Evolutionary conservation across 2,797 vertebrate genomes (phyloP), one percentile per base, ranked within the genome.

Genomic region (Bradypus variegatus): DNA sequence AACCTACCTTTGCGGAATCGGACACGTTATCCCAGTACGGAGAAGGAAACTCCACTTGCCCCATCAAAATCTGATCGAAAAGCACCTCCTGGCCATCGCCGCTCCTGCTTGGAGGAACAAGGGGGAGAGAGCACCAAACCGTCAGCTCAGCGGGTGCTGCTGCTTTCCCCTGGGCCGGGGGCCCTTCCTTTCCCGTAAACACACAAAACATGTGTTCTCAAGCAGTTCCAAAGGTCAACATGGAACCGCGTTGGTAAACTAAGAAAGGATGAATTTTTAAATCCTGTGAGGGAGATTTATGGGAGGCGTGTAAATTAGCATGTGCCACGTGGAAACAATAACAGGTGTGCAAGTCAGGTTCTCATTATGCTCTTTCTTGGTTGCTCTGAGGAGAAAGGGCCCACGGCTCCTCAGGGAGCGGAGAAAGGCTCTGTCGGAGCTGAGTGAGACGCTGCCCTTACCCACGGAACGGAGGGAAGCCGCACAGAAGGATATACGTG

Each of bases 381-480:
- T 85, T 84, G 2, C 25, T 79, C 48, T 77, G 87, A 75, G 60
- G 50, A 38, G 79, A 88, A 94, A 90, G 89, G 92, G 70, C 36
- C 72, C 84, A 90, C 45, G 89, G 90, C 18, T 70, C 76, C 83
- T 93, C 70, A 86, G 83, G 92, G 88, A 93, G 91, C 8, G 94
- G 91, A 91, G 48, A 88, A 38, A 80, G 81, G 69, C 50, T 89
- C 69, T 94, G 69, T 77, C 78, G 92, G 69, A 62, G 79, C 93
- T 94, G 79, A 97, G 94, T 36, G 84, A 76, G 81, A 76, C 45
- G 91, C 79, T 70, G 94, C 90, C 97, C 98, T 33, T 98, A 99
- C 99, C 99, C 98, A 96, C 98, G 98, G 95, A 99, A 99, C 0
- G 99, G 99, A 97, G 99, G 99, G 96, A 99, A 99, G 55, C 99